Evolutionary conservation across 2,888 invertebrate species (phyloP).

Genomic region (Leptinotarsa rubiginosa): DNA sequence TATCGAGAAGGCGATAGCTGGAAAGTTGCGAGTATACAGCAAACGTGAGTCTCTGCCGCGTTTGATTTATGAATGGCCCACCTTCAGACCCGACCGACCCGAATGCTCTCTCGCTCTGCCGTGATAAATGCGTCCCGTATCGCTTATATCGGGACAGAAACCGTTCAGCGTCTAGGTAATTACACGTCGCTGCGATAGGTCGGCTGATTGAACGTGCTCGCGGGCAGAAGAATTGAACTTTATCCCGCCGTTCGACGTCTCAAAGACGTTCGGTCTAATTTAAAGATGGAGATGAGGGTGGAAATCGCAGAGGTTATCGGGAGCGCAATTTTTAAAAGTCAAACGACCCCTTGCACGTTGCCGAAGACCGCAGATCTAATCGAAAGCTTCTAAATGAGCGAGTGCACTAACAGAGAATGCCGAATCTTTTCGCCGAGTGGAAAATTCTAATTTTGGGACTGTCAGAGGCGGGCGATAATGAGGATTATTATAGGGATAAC

Average conservation of each 20-base stretch:
- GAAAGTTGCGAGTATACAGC: constrained; percentile 25
- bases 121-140: constrained; percentile 57
- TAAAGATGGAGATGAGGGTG: constrained; percentile 46
- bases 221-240: constrained; percentile 47
- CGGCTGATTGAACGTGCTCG: constrained; percentile 59
- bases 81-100: constrained; percentile 50
- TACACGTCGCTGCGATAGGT: constrained; percentile 58
- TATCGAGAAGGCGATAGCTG: neutral
- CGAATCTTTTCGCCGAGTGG: constrained; percentile 8
- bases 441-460: constrained; percentile 2
- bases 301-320: constrained; percentile 40
- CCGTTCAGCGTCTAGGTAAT: constrained; percentile 57
- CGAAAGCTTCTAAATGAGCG: constrained; percentile 7
- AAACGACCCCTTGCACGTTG: constrained; percentile 27
- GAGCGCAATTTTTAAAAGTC: constrained; percentile 41
- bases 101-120: constrained; percentile 46
- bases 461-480: neutral
- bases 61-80: constrained; percentile 58
- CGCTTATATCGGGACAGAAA: constrained; percentile 53
- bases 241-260: constrained; percentile 30
- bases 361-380: constrained; percentile 1
- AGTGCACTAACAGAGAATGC: neutral
- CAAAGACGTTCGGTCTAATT: constrained; percentile 40
- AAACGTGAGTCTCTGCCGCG: constrained; percentile 44
- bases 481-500: neutral